Base-by-base conservation (phyloP, 2,113 vertebrate genomes). In the Phodopus roborovskii region DNA sequence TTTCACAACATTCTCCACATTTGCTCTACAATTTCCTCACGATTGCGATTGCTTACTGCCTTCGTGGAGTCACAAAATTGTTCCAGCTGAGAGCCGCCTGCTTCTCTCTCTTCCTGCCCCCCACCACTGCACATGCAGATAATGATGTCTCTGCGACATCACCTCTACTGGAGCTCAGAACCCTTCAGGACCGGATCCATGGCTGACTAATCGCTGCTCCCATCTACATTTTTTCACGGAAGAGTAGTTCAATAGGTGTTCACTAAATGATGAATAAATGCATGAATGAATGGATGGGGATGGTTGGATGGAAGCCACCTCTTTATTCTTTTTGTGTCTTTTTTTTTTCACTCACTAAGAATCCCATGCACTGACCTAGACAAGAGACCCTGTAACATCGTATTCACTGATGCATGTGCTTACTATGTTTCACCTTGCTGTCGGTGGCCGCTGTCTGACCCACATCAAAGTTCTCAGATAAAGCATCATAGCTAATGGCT, bases 261-360 rank as follows among this genome's bases (percentile, higher is more conserved):
- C 68, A 50, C 71, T 82, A 90, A 90, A 56, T 90, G 62, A 79
- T 89, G 33, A 91, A 87, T 90, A 62, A 45, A 68, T 90, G 88
- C 42, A 78, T 45, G 5, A 78, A 58, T n/a, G 78, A 77, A 68
- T 94, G 92, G 42, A 36, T 68, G 48, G 30, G 78, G 12, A 85
- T 71, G 73, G 2, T n/a, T 91, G 87, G 88, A 60, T n/a, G 36
- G 66, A 66, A 26, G 10, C 82, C 60, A 66, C 45, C 19, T 90
- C 36, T 93, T 74, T 90, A 71, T 62, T 85, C 42, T 56, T 90
- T 50, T 5, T 53, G 17, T 81, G 5, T 88, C 7, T 89, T 88
- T 39, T 81, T n/a, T 39, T 6, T 79, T 24, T 36, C 36, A 66
- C 3, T 84, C 17, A 66, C 0, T 88, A 84, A 7, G 1, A 77